Conservation (phyloP, 2,797 vertebrate genomes). For the Petrocephalus schoutedeni region DNA sequence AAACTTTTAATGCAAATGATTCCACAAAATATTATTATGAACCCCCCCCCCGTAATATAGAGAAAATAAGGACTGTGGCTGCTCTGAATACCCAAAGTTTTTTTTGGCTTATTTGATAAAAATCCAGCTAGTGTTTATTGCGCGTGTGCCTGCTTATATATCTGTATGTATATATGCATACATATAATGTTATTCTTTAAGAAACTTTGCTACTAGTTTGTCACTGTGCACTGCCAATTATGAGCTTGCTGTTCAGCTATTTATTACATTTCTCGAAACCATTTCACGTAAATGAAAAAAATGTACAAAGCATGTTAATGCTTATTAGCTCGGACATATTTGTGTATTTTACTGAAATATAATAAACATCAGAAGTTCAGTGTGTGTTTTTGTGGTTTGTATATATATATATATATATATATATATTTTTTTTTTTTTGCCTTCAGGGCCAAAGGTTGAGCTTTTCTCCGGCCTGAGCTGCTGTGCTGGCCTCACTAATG, state of each 20-base stretch:
- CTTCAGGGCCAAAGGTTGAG: neutral
- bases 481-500: neutral
- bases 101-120: neutral
- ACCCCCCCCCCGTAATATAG: neutral
- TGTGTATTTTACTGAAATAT: conserved; percentile 17
- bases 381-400: neutral
- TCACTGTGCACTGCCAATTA: neutral
- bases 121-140: neutral
- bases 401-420: no score
- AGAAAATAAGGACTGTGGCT: neutral
- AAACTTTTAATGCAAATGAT: neutral
- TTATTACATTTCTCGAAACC: neutral
- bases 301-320: neutral
- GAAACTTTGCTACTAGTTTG: neutral
- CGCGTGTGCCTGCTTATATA: neutral
- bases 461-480: neutral
- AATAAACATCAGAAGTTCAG: conserved; percentile 17
- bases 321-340: neutral
- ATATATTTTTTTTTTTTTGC: neutral
- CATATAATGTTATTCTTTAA: neutral
- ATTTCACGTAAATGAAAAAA: neutral
- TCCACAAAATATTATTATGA: neutral
- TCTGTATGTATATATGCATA: neutral
- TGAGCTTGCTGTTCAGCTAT: neutral
- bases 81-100: neutral